A percentile compares a stretch with the other conserved stretches of the same genome.
Conservation (phyloP, 2,113 vertebrate species). For the Hystrix cristata region DNA sequence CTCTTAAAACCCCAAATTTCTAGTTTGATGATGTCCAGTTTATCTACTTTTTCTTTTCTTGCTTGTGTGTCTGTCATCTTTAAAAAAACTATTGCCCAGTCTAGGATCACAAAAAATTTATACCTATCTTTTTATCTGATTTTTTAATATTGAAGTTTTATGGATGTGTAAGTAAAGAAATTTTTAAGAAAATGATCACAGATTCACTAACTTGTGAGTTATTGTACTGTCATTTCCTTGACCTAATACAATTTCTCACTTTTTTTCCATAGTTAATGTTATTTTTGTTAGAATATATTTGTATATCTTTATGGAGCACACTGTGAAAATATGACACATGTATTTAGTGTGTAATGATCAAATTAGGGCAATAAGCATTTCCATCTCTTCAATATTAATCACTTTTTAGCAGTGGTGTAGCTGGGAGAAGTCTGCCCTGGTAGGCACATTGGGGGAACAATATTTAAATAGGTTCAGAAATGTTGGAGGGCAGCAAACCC, state of each 20-base stretch:
- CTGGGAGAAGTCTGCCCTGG: neutral
- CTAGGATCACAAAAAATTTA: neutral
- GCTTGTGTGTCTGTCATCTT: neutral
- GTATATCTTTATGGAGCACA: neutral
- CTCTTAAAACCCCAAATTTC: slow-evolving; percentile 15
- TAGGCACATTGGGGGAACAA: neutral
- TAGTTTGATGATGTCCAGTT: neutral
- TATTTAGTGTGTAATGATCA: neutral
- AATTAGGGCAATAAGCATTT: neutral
- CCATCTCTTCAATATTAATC: neutral
- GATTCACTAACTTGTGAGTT: neutral
- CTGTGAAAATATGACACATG: neutral
- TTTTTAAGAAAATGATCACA: neutral
- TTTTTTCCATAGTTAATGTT: neutral
- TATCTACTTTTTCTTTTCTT: neutral
- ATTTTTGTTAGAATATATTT: neutral
- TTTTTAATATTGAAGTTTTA: slow-evolving; percentile 34
- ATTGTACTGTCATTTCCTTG: neutral
- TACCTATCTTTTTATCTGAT: slow-evolving; percentile 20
- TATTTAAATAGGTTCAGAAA: neutral
- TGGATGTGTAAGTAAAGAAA: neutral
- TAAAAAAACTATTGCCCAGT: slow-evolving; percentile 25
- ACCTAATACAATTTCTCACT: neutral
- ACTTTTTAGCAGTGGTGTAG: neutral
- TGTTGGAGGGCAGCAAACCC: neutral